phyloP scores from a whole-genome alignment of 1,140 invertebrate species.

The Pinna nobilis region DNA sequence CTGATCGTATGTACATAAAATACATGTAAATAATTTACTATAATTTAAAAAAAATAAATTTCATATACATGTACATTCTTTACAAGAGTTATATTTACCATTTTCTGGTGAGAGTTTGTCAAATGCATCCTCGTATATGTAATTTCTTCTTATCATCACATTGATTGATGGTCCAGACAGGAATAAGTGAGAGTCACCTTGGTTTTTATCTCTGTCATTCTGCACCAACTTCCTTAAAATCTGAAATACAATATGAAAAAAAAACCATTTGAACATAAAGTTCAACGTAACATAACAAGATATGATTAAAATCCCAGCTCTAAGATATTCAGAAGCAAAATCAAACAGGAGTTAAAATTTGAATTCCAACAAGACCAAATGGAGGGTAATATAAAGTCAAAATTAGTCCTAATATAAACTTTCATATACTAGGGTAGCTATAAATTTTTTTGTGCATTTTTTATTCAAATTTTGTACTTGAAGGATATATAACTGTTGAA shows the following conservation, averaged over 20 bases:
- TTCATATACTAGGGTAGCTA: too few relatives aligned
- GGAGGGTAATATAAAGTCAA: too few relatives aligned
- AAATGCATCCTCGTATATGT: constrained; percentile 98
- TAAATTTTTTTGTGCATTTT: too few relatives aligned
- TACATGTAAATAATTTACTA: background rate
- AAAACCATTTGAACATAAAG: background rate
- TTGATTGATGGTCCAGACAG: constrained; percentile 84
- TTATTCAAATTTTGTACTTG: too few relatives aligned
- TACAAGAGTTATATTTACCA: constrained; percentile 74
- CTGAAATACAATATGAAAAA: constrained; percentile 66
- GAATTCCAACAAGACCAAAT: too few relatives aligned
- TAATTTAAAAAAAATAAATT: background rate
- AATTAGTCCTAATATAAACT: too few relatives aligned
- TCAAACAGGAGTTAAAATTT: too few relatives aligned
- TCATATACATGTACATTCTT: background rate
- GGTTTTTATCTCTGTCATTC: constrained; percentile 84
- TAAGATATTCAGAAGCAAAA: too few relatives aligned
- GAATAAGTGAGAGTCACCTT: constrained; percentile 84
- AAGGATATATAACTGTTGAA: too few relatives aligned
- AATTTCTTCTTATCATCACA: constrained; percentile 89
- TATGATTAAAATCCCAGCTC: too few relatives aligned
- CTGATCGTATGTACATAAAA: too few relatives aligned
- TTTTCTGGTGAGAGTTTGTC: constrained; percentile 94
- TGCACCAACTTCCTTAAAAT: constrained; percentile 86
- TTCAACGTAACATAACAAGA: too few relatives aligned